Base-by-base conservation (phyloP, 2,888 invertebrate genomes). In the Drosophila nr. perissopoda region DNA sequence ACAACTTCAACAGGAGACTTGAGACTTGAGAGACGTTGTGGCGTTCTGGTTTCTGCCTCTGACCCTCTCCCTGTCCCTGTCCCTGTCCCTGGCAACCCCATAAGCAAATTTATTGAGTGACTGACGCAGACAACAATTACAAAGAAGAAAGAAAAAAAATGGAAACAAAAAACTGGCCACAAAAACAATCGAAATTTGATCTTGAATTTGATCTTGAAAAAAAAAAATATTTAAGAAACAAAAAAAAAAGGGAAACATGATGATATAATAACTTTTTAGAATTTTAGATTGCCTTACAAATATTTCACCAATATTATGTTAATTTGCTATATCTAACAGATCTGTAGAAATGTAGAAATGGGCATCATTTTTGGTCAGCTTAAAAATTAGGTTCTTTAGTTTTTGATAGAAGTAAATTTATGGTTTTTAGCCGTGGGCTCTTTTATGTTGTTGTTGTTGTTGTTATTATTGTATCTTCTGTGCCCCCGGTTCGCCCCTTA, bases 101-200 rank as follows among this genome's bases (percentile, higher is more conserved):
- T 16, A 78, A 48, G 56, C 78, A 80, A 76, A 80, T 87, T 89
- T 71, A 69, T 76, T 59, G 71, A 67, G 58, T 67, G 78, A 78
- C 57, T 27, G 68, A 65, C 72, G 34, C 31, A 38, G 59, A 45
- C 45, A 31, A 52, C 31, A 69, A 76, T 67, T 65, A 69, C 57
- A 52, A 48, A 65, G 33, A 54, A 1, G 21, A 29, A 21, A 27
- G 40, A 51, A 36, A 16, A 21, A 18, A 38, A 11, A 21, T 21
- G 5, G 21, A 21, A 11, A 42, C 11, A 21, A 42, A 42, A 42
- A 21, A 42, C 36, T 31, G 27, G 31, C 21, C 42, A 42, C 42
- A 60, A 27, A 31, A 61, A 59, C 64, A 66, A 49, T 65, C 31
- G n/a, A 72, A 70, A 45, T 63, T 54, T 45, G 62, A 63, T 57